A percentile compares a stretch with the other conserved stretches of the same genome.
Evolutionary conservation across 92 coral and sea anemone species (phyloP).

Genomic region (Meandrina meandrites): DNA sequence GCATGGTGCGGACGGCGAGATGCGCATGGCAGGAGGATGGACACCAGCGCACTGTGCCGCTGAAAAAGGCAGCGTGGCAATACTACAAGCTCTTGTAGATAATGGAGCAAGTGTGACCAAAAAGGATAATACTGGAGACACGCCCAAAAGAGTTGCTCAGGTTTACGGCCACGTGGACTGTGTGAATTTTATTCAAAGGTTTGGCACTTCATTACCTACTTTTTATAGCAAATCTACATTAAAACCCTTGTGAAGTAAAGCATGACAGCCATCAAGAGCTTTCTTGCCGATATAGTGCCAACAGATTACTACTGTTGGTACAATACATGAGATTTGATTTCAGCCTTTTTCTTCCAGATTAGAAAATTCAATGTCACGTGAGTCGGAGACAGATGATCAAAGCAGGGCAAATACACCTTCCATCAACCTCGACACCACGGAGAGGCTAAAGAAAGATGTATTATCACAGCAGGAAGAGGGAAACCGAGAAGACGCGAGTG

Average conservation of each 20-base stretch:
- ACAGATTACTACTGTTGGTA: neutral
- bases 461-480: neutral
- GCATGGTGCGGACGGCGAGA: slow-evolving; percentile 85
- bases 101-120: slow-evolving; percentile 66
- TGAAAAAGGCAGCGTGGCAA: slow-evolving; percentile 77
- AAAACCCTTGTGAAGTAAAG: too few relatives aligned
- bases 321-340: neutral
- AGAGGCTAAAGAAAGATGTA: neutral
- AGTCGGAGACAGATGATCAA: neutral
- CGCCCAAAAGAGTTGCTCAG: slow-evolving; percentile 82
- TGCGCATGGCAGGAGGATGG: slow-evolving; percentile 99
- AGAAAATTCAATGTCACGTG: neutral
- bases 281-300: neutral
- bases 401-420: slow-evolving; percentile 13
- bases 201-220: neutral
- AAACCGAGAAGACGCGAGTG: neutral
- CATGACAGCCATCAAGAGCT: neutral
- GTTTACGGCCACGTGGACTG: slow-evolving; percentile 69
- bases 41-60: slow-evolving; percentile 99
- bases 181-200: slow-evolving; percentile 67
- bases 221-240: neutral
- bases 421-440: neutral
- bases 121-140: slow-evolving; percentile 87
- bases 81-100: slow-evolving; percentile 79
- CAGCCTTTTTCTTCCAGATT: slow-evolving; percentile 18